Evolutionary conservation across 1,140 invertebrate genomes (phyloP).

Genomic region (Latrodectus geometricus): DNA sequence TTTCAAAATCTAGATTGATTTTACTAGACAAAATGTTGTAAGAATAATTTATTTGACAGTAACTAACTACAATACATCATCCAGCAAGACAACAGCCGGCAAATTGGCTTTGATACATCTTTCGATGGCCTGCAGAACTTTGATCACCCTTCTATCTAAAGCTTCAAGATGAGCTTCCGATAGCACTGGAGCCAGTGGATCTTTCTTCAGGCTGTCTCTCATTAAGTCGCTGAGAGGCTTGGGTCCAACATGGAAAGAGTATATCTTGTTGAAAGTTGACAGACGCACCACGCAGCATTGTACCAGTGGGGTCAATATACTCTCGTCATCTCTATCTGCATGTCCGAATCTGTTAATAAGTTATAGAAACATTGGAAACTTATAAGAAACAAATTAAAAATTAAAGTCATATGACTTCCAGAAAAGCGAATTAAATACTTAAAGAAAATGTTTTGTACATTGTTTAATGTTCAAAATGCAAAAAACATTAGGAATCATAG

Average conservation of each 20-base stretch:
- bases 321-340: slow-evolving; percentile 90
- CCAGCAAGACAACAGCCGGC: slow-evolving; percentile 62
- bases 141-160: slow-evolving; percentile 84
- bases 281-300: slow-evolving; percentile 90
- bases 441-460: no score
- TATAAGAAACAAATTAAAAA: no score
- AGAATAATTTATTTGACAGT: no score
- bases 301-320: slow-evolving; percentile 90
- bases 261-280: slow-evolving; percentile 79
- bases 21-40: no score
- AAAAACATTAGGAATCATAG: no score
- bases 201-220: slow-evolving; percentile 80
- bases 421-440: no score
- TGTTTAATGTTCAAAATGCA: no score
- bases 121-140: slow-evolving; percentile 69
- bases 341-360: slow-evolving; percentile 79
- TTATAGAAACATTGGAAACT: no score
- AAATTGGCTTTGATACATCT: slow-evolving; percentile 65
- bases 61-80: no score
- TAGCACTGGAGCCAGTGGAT: slow-evolving; percentile 86
- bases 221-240: slow-evolving; percentile 81
- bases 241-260: slow-evolving; percentile 87
- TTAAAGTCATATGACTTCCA: no score
- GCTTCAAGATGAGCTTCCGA: slow-evolving; percentile 89
- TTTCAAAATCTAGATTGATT: no score